A percentile compares a stretch with the other conserved stretches of the same genome.
These are phyloP conservation scores for Phrynosoma platyrhinos DNA, from an alignment of 2,113 vertebrate species.

Conservation along the genomic window DNA sequence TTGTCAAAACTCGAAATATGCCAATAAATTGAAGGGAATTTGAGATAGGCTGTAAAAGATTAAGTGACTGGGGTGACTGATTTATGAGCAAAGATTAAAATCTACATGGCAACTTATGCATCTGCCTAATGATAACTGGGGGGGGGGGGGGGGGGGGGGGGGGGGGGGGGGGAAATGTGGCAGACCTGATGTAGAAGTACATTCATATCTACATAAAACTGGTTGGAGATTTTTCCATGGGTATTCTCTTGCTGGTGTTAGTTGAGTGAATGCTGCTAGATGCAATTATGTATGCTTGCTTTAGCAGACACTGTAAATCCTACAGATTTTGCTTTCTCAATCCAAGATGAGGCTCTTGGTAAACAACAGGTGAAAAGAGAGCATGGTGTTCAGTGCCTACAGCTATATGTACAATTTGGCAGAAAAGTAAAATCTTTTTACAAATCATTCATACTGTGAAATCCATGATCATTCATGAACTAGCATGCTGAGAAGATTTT, in stretches of 20 bases:
- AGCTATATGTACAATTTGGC: neutral
- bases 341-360: neutral
- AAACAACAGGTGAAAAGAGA: neutral
- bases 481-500: neutral
- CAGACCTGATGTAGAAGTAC: neutral
- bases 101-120: conserved; percentile 34
- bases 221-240: neutral
- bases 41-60: conserved; percentile 61
- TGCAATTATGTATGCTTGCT: neutral
- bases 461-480: neutral
- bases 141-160: neutral
- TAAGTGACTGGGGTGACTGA: conserved; percentile 17
- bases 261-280: neutral
- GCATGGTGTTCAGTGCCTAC: neutral
- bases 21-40: conserved; percentile 53
- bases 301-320: neutral
- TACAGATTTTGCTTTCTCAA: neutral
- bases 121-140: conserved; percentile 34
- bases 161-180: no score
- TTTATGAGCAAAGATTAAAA: conserved; percentile 52
- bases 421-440: neutral
- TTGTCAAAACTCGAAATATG: conserved; percentile 49
- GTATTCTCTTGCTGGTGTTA: neutral
- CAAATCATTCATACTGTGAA: neutral
- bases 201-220: conserved; percentile 2